phyloP scores from a whole-genome alignment of 2,797 vertebrate genomes.

The Aldrovandia affinis region DNA sequence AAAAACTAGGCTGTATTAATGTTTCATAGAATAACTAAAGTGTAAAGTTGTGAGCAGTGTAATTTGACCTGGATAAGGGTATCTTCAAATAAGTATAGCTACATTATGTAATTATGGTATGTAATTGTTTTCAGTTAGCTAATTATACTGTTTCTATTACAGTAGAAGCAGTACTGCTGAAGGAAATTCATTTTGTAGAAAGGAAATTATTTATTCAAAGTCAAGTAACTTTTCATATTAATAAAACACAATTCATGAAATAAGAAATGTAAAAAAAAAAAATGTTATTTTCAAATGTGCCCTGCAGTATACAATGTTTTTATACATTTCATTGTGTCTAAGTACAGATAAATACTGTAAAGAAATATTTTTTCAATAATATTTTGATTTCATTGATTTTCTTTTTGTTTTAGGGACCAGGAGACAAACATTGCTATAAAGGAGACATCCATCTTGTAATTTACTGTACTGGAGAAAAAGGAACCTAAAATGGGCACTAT shows the following conservation, averaged over 20 bases:
- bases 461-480: not conserved
- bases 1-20: not conserved
- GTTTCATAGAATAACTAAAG: not conserved
- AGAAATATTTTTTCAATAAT: not conserved
- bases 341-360: not conserved
- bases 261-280: not conserved
- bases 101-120: not conserved
- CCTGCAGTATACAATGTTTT: not conserved
- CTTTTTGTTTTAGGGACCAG: not conserved
- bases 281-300: not conserved
- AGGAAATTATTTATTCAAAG: not conserved
- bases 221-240: not conserved
- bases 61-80: not conserved
- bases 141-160: not conserved
- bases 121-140: not conserved
- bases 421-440: not conserved
- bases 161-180: not conserved
- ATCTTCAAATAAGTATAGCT: not conserved
- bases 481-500: constrained; percentile 83
- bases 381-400: not conserved
- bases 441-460: not conserved
- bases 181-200: not conserved
- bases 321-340: not conserved
- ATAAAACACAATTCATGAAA: not conserved
- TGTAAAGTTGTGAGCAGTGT: not conserved